Percentiles rank a stretch among this genome's conserved stretches.
phyloP scores from a whole-genome alignment of 2,797 vertebrate genomes.

The Lindbergichthys nudifrons region DNA sequence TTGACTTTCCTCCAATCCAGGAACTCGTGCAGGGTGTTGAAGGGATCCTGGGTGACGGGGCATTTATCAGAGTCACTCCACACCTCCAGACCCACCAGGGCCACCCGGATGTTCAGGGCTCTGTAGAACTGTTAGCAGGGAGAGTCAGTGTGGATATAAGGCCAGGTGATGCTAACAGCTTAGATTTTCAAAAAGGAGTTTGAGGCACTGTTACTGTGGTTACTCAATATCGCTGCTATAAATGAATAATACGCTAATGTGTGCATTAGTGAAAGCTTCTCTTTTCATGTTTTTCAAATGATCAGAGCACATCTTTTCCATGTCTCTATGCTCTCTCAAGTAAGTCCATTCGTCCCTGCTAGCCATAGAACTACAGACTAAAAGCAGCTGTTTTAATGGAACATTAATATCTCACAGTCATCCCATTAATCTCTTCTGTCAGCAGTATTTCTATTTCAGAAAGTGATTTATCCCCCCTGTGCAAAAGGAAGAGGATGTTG shows the following conservation, averaged over 20 bases:
- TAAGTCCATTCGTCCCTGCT: conserved; percentile 44
- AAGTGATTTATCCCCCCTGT: conserved; percentile 69
- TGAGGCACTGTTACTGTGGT: conserved; percentile 17
- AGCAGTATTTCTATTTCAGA: conserved; percentile 74
- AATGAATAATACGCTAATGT: conserved; percentile 3
- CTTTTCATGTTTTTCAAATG: conserved; percentile 18
- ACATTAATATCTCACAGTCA: conserved; percentile 70
- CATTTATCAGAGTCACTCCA: conserved; percentile 97
- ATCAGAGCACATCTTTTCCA: conserved; percentile 24
- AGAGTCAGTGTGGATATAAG: conserved; percentile 1
- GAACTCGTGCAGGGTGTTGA: conserved; percentile 95
- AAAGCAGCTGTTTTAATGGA: conserved; percentile 69
- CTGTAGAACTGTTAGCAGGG: conserved; percentile 90
- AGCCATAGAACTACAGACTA: conserved; percentile 36
- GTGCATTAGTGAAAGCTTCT: not conserved
- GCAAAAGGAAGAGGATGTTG: conserved; percentile 61
- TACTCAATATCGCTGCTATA: not conserved
- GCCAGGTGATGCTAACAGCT: conserved; percentile 2
- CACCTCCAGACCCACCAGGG: conserved; percentile 95
- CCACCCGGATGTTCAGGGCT: conserved; percentile 94
- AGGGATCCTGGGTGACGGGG: conserved; percentile 94
- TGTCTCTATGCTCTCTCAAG: conserved; percentile 32
- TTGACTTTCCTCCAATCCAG: conserved; percentile 98
- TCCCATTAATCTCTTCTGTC: conserved; percentile 75
- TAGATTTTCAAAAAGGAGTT: conserved; percentile 13